Evolutionary conservation across 2,113 vertebrate genomes (phyloP).

Genomic region (Sprattus sprattus): DNA sequence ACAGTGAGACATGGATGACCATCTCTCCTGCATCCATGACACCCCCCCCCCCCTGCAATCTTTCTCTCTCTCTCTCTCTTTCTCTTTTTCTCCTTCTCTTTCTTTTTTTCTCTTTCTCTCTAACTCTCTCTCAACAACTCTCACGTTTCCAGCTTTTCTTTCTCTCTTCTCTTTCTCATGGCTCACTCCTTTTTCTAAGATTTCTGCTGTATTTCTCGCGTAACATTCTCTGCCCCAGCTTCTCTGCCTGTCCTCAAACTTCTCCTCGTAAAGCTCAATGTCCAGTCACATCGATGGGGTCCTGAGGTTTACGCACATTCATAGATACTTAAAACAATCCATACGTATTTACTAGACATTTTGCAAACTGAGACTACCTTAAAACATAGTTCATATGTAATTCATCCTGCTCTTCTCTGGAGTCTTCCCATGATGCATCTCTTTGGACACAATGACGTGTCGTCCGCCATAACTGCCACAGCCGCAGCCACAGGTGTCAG

Average conservation of each 20-base stretch:
- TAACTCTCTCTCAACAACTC: background rate
- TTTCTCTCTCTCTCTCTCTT: background rate
- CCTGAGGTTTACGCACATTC: no score
- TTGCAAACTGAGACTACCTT: no score
- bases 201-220: background rate
- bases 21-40: background rate
- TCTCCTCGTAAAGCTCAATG: no score
- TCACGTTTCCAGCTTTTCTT: background rate
- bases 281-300: no score
- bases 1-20: conserved; percentile 2
- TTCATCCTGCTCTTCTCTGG: no score
- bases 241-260: background rate
- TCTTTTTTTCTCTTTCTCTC: background rate
- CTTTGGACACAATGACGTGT: no score
- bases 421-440: no score
- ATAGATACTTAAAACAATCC: no score
- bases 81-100: background rate
- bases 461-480: no score
- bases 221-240: background rate
- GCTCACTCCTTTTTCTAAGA: background rate
- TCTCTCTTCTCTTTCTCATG: background rate
- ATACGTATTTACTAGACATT: no score
- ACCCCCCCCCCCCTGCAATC: background rate
- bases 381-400: no score
- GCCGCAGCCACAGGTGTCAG: no score